These are phyloP conservation scores for Polydrusus pterygomalis DNA, from an alignment of 2,888 invertebrate species.

Conservation along the genomic window DNA sequence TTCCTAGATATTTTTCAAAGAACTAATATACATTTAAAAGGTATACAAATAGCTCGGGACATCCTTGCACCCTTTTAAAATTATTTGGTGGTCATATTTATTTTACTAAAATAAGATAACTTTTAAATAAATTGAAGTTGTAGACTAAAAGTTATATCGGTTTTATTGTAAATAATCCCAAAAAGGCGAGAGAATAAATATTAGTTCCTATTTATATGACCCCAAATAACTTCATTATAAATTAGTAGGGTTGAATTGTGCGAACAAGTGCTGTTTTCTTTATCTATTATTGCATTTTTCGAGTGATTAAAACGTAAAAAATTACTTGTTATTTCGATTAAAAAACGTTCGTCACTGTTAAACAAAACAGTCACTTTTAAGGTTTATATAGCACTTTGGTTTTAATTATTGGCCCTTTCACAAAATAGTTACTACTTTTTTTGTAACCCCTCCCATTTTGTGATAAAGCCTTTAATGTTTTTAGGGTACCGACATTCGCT, in stretches of 20 bases:
- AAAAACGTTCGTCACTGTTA: conserved; percentile 47
- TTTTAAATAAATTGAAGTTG: too few species aligned
- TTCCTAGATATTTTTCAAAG: too few species aligned
- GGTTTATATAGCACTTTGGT: conserved; percentile 30
- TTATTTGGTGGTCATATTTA: conserved; percentile 30
- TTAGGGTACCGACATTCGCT: conserved; percentile 26
- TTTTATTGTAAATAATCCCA: background rate
- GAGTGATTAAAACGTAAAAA: conserved; percentile 58
- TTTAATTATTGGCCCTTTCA: too few species aligned
- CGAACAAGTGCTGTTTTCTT: conserved; percentile 65
- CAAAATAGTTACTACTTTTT: too few species aligned
- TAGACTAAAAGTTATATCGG: too few species aligned
- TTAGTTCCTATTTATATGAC: conserved; percentile 17
- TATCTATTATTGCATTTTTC: conserved; percentile 65
- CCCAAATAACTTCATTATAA: conserved; percentile 26
- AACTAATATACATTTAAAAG: too few species aligned
- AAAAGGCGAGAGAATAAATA: background rate
- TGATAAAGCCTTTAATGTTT: conserved; percentile 6
- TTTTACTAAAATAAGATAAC: background rate
- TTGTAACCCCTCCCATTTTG: too few species aligned
- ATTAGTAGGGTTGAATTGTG: conserved; percentile 59
- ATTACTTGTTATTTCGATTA: conserved; percentile 52
- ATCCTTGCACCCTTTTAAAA: conserved; percentile 27
- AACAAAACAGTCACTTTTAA: conserved; percentile 38
- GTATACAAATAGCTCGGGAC: background rate